A percentile compares a stretch with the other conserved stretches of the same genome.
Evolutionary conservation across 2,888 invertebrate species (phyloP).

Genomic region (Clitarchus hookeri): DNA sequence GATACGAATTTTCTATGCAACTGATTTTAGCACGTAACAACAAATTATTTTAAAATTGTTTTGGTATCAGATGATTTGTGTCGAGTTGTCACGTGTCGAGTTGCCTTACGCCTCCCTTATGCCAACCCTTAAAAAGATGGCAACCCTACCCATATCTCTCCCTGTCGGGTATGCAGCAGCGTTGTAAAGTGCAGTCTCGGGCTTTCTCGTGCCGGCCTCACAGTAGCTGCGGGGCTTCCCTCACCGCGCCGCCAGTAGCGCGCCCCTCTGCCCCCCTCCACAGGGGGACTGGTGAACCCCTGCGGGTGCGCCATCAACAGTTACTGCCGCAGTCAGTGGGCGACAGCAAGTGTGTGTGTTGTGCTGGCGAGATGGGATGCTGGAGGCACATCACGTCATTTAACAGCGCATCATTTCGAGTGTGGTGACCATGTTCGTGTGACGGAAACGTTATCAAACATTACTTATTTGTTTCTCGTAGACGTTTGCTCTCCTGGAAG

Average conservation of each 20-base stretch:
- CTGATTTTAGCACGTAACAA: too few relatives aligned
- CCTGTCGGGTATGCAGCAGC: too few relatives aligned
- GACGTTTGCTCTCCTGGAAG: background rate
- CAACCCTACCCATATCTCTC: too few relatives aligned
- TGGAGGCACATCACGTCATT: background rate
- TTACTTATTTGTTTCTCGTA: background rate
- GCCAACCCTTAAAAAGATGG: too few relatives aligned
- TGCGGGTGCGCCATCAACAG: background rate
- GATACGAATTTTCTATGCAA: too few relatives aligned
- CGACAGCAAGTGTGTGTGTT: background rate
- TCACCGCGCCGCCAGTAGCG: background rate
- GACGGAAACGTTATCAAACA: background rate
- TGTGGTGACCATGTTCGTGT: background rate
- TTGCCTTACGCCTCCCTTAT: too few relatives aligned
- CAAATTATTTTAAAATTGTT: too few relatives aligned
- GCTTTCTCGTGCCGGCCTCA: background rate
- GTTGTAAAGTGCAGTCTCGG: background rate
- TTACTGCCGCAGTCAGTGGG: slow-evolving; percentile 6
- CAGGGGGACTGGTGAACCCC: too few relatives aligned
- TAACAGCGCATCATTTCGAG: background rate
- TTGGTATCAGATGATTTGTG: too few relatives aligned
- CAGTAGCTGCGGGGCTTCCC: background rate
- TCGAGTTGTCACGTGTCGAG: too few relatives aligned
- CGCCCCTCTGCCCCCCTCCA: background rate
- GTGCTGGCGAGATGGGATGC: background rate